Evolutionary conservation across 2,113 vertebrate species (phyloP).

Genomic region (Rhinolophus sinicus): DNA sequence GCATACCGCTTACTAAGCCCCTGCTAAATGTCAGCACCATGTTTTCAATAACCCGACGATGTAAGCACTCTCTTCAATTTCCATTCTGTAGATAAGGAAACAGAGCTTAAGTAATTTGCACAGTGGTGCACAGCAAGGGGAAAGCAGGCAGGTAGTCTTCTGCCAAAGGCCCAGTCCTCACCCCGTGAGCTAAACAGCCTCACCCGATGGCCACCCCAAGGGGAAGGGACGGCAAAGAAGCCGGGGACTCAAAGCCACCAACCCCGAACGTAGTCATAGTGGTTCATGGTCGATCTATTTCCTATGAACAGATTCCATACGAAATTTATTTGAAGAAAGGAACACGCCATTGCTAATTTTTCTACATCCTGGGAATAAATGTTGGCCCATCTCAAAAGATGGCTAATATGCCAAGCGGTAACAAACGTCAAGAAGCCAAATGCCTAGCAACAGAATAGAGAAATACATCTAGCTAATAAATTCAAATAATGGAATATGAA

Average conservation of each 20-base stretch:
- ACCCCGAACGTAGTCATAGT: neutral
- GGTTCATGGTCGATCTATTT: neutral
- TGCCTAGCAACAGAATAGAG: neutral
- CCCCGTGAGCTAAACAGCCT: neutral
- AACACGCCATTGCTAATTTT: neutral
- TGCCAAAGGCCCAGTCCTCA: neutral
- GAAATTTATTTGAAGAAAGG: neutral
- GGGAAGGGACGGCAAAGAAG: neutral
- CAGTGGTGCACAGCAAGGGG: neutral
- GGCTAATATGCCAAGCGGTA: neutral
- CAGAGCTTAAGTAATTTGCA: neutral
- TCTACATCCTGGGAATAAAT: neutral
- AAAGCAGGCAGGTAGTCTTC: neutral
- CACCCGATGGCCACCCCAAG: neutral
- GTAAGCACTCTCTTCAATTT: neutral
- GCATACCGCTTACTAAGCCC: accelerated
- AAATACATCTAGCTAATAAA: neutral
- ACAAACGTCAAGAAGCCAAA: constrained; percentile 1
- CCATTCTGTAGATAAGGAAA: neutral
- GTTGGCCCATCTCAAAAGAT: neutral
- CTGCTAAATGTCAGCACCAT: neutral
- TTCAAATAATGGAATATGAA: neutral
- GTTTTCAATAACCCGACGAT: neutral
- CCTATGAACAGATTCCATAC: neutral
- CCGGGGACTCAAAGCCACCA: neutral